Conservation (phyloP, 1,140 invertebrate genomes). For the Drosophila nebulosa region DNA sequence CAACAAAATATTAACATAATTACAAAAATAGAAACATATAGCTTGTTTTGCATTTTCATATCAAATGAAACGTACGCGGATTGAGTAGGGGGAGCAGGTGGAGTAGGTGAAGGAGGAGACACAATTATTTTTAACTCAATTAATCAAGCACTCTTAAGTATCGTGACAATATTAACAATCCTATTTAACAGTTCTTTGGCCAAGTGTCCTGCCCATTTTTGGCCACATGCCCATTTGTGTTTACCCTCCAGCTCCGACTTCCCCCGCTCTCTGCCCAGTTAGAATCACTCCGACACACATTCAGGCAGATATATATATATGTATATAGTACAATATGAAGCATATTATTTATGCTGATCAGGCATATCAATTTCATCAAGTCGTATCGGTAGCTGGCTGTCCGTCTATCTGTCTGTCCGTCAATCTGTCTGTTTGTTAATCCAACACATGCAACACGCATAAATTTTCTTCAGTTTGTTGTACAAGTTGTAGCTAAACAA, state of each 20-base stretch:
- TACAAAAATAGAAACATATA: too few species aligned
- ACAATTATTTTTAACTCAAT: background rate
- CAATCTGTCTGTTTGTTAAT: slow-evolving; percentile 16
- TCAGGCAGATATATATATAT: background rate
- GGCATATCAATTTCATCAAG: slow-evolving; percentile 43
- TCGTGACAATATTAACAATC: background rate
- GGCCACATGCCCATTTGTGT: slow-evolving; percentile 26
- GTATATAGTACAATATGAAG: background rate
- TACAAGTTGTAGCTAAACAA: slow-evolving; percentile 47
- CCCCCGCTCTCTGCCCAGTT: too few species aligned
- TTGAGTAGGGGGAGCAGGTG: too few species aligned
- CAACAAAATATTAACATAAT: too few species aligned
- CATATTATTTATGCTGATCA: slow-evolving; percentile 48
- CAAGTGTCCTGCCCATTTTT: slow-evolving; percentile 14
- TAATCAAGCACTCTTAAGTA: background rate
- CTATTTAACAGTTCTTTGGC: background rate
- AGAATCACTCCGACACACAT: slow-evolving; percentile 1
- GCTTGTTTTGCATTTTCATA: too few species aligned
- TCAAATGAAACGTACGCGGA: too few species aligned
- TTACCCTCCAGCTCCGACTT: too few species aligned
- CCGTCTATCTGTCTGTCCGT: slow-evolving; percentile 6
- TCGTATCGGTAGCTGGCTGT: slow-evolving; percentile 20
- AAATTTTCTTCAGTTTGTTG: slow-evolving; percentile 47
- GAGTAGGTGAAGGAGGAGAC: too few species aligned
- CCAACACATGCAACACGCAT: slow-evolving; percentile 47